Conservation (phyloP, 2,113 vertebrate species). For the Centropus unirufus region DNA sequence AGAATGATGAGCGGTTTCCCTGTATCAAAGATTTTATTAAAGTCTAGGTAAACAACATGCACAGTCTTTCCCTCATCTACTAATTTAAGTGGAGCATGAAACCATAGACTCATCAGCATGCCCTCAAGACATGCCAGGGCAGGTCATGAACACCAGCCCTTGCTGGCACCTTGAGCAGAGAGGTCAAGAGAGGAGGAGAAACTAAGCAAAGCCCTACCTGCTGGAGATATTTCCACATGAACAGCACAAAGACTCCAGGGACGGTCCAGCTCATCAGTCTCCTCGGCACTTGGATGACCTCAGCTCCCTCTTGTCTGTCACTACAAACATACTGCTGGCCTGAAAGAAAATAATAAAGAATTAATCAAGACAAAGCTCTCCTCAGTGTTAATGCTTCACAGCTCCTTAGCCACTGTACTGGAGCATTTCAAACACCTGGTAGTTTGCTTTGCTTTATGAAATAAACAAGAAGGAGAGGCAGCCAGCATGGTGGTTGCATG, state of each 20-base stretch:
- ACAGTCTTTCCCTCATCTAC: no score
- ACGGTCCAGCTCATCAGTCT: not conserved
- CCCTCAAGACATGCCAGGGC: not conserved
- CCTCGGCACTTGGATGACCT: not conserved
- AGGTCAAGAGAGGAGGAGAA: not conserved
- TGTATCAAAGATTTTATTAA: no score
- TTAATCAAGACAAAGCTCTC: slow-evolving; percentile 48
- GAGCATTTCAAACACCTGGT: not conserved
- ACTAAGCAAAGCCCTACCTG: accelerated
- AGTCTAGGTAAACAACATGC: no score
- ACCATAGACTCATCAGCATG: not conserved
- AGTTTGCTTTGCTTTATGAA: slow-evolving; percentile 10
- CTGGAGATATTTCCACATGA: not conserved
- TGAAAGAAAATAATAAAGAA: slow-evolving; percentile 51
- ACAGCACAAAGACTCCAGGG: not conserved
- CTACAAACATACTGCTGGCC: not conserved
- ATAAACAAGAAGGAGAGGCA: slow-evolving; percentile 18
- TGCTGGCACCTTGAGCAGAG: not conserved
- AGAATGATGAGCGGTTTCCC: no score
- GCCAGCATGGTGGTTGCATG: not conserved
- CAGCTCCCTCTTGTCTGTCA: not conserved
- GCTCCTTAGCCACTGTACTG: not conserved
- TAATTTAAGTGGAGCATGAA: not conserved
- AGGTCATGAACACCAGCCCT: not conserved
- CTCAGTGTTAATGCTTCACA: slow-evolving; percentile 50